Evolutionary conservation across 1,140 invertebrate genomes (phyloP).

Genomic region (Platorchestia sp.): DNA sequence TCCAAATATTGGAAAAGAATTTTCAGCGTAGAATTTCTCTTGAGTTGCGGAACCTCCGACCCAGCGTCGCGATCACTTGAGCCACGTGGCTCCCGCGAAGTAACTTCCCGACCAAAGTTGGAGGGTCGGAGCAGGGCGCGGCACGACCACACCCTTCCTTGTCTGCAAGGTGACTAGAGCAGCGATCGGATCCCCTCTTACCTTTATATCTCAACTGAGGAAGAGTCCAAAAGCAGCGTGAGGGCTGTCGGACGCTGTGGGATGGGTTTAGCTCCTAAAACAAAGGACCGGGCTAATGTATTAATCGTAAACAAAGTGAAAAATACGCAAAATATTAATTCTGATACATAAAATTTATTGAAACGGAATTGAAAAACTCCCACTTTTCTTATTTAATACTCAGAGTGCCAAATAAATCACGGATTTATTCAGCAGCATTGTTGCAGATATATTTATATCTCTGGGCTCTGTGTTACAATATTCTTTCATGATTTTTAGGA

Average conservation of each 20-base stretch:
- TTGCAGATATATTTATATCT: too few species aligned
- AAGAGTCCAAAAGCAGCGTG: neutral
- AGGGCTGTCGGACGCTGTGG: neutral
- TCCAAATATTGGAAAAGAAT: neutral
- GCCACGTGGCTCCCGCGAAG: neutral
- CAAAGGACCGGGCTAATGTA: too few species aligned
- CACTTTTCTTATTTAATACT: too few species aligned
- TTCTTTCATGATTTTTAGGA: too few species aligned
- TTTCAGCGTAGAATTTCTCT: neutral
- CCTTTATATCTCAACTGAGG: neutral
- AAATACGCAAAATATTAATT: too few species aligned
- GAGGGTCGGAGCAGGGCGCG: constrained; percentile 40
- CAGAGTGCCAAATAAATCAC: too few species aligned
- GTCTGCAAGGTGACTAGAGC: constrained; percentile 30
- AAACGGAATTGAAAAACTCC: too few species aligned
- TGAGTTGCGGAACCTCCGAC: neutral
- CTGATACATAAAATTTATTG: too few species aligned
- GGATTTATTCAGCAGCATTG: too few species aligned
- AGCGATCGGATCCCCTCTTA: neutral
- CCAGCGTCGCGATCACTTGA: constrained; percentile 33
- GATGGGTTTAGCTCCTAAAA: neutral
- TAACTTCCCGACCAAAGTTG: neutral
- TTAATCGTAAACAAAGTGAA: too few species aligned
- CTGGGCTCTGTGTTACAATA: too few species aligned
- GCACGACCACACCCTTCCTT: constrained; percentile 35